A percentile compares a stretch with the other conserved stretches of the same genome.
Evolutionary conservation across 2,113 vertebrate genomes (phyloP).

Genomic region (Erythrocercus mccallii): DNA sequence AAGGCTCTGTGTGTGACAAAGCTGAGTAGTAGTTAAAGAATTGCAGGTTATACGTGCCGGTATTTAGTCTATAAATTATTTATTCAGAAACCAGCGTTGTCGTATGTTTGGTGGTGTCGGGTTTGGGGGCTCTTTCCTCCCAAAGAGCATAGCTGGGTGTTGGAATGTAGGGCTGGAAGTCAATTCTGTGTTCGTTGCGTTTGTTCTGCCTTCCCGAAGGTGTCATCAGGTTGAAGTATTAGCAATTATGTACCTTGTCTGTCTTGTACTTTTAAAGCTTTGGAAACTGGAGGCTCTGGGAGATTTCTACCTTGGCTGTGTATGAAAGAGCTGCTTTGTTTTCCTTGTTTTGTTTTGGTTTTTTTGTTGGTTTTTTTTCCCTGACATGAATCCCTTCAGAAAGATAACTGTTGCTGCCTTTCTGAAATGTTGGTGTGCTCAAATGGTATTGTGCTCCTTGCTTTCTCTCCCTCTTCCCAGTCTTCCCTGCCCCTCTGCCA

Average conservation of each 20-base stretch:
- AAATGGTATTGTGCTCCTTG: not conserved
- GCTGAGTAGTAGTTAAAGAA: not conserved
- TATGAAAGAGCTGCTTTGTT: not conserved
- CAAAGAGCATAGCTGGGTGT: accelerated
- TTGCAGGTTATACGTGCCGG: accelerated
- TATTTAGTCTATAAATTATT: not conserved
- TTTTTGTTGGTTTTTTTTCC: accelerated
- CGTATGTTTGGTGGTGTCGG: too few species aligned
- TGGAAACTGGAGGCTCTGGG: not conserved
- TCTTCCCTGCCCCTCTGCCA: not conserved
- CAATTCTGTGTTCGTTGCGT: not conserved
- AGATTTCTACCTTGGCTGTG: not conserved
- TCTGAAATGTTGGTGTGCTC: not conserved
- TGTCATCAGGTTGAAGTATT: not conserved
- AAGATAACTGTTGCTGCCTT: not conserved
- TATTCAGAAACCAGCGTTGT: accelerated
- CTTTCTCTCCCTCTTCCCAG: not conserved
- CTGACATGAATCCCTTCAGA: accelerated
- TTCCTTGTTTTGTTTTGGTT: accelerated
- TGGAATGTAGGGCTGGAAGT: not conserved
- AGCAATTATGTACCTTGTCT: accelerated
- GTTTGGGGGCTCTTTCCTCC: too few species aligned
- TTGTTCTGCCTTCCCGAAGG: not conserved
- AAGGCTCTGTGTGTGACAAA: not conserved
- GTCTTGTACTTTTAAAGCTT: not conserved